Conservation (phyloP, 2,797 vertebrate genomes). For the Lepus townsendii region DNA sequence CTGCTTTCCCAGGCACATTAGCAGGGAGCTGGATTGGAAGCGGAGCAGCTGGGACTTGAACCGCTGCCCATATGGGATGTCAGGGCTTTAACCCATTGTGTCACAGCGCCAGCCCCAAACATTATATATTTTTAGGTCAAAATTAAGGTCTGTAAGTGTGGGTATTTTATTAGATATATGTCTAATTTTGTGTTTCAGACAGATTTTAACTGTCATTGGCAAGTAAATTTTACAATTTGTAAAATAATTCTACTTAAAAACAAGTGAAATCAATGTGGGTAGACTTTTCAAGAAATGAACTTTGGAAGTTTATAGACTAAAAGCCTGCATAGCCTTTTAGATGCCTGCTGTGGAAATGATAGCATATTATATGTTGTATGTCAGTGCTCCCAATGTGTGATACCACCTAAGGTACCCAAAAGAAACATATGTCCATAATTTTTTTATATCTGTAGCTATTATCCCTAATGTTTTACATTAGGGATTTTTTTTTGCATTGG, state of each 20-base stretch:
- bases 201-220: background rate
- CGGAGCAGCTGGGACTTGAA: too few relatives aligned
- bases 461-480: too few relatives aligned
- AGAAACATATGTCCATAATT: background rate
- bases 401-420: background rate
- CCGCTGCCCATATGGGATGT: too few relatives aligned
- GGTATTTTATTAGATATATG: background rate
- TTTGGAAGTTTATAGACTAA: background rate
- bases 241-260: background rate
- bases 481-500: too few relatives aligned
- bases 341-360: background rate
- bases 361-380: too few relatives aligned
- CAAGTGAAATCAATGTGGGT: background rate
- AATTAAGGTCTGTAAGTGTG: background rate
- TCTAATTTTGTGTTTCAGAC: background rate
- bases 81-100: too few relatives aligned
- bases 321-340: background rate
- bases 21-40: too few relatives aligned
- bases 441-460: too few relatives aligned
- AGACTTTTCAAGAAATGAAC: background rate
- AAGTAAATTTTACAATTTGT: background rate
- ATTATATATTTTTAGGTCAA: background rate
- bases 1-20: too few relatives aligned
- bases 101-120: background rate
- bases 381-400: background rate